Base-by-base conservation (phyloP, 2,888 invertebrate species). In the Eurytoma adleriae region DNA sequence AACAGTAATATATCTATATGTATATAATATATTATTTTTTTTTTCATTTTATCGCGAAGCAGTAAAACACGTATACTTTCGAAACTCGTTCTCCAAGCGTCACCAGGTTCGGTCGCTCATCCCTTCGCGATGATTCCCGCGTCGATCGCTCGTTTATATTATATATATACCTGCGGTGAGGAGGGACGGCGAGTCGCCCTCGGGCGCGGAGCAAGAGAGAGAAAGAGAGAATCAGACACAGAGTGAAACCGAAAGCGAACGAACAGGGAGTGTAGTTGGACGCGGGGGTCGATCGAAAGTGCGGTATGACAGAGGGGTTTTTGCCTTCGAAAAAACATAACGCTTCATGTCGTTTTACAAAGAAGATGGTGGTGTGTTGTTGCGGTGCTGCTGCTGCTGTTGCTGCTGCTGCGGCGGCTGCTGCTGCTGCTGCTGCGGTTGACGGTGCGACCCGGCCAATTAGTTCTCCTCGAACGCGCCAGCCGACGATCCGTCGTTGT, bases 381-480 rank as follows among this genome's bases (percentile, higher is more conserved):
- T 30, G 57, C 16, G 76, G 48, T 52, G 61, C 4, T 50, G 40
- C 12, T 66, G 74, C 30, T 68, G 68, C 48, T 71, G 70, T 40
- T 61, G 66, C 59, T 54, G 62, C 13, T 48, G 48, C 50, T 67
- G 24, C n/a, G 20, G 24, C 50, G 4, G n/a, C n/a, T n/a, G n/a
- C n/a, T n/a, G n/a, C n/a, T n/a, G 50, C 62, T 62, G 62, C 62
- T 62, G 30, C 27, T 64, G 54, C 50, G n/a, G 74, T 40, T 74
- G 50, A 57, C 40, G 50, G 48, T n/a, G 13, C 12, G 18, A 64
- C 52, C 18, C 27, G 50, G 59, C 62, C 66, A 75, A 40, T 75
- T 79, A 79, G 75, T 79, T 79, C 27, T 75, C 67, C 20, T 79
- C 79, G 48, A 79, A 71, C 30, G 59, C 75, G 13, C 66, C 59